Evolutionary conservation across 2,797 vertebrate species (phyloP), one percentile per base, ranked within the genome.

Genomic region (Alectoris magna): DNA sequence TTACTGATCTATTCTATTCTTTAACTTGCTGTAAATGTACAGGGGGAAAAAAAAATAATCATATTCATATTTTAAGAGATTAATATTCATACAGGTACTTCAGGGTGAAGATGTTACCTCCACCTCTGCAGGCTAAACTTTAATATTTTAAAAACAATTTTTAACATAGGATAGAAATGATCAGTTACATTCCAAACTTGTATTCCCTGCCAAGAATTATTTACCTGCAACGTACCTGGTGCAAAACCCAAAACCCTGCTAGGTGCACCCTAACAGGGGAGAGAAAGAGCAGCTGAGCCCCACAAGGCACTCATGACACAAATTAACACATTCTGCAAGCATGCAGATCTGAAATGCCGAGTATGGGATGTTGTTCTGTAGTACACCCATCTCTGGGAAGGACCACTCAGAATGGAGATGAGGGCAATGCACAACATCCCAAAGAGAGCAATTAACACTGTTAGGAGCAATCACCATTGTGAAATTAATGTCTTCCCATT

Each of bases 241-340:
- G 15, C 18, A 41, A 23, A n/a, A 39, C 21, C 10, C 21, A 81
- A 1, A 34, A 34, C 34, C 34, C 34, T 34, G 34, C 34, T 34
- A 34, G 34, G 34, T 0, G 9, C 36, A 17, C 9, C 43, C 13
- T 10, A 7, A 24, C 15, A 21, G 49, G 31, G 29, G 12, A 31
- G 66, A 12, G 13, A 24, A 24, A 14, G 0, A 13, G 43, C 48
- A 55, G 18, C 2, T 8, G 29, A 49, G 26, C 31, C 2, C 0
- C 53, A 18, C 0, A 1, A 41, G 74, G 14, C 1, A 12, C 7
- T 2, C 24, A 11, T 0, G 2, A 31, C 16, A 15, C 7, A 6
- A 14, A 22, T 48, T 1, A 58, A 43, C 10, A 2, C 26, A 12
- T 14, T 23, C 18, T 53, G 27, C 21, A 10, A 15, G 34, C 1